Evolutionary conservation across 2,888 invertebrate genomes (phyloP).

Genomic region (Sarcophaga subvicina): DNA sequence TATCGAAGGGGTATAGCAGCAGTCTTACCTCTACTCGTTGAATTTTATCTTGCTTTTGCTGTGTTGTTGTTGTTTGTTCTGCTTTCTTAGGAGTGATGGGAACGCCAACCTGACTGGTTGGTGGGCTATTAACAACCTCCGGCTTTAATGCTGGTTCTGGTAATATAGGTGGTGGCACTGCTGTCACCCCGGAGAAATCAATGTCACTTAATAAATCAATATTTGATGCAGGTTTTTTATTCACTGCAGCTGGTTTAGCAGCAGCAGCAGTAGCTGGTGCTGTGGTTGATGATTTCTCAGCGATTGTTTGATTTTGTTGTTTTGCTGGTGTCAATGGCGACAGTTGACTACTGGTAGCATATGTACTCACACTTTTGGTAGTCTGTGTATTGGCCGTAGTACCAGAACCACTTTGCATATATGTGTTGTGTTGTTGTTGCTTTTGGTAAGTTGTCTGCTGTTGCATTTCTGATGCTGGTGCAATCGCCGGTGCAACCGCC

Average conservation of each 20-base stretch:
- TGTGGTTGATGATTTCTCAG: slow-evolving; percentile 47
- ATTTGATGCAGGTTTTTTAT: slow-evolving; percentile 81
- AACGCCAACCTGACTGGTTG: slow-evolving; percentile 70
- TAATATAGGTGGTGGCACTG: slow-evolving; percentile 75
- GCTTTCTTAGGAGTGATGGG: slow-evolving; percentile 31
- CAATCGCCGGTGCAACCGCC: neutral
- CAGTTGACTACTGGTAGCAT: slow-evolving; percentile 73
- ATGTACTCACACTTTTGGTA: slow-evolving; percentile 77
- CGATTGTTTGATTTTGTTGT: slow-evolving; percentile 16
- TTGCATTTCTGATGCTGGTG: slow-evolving; percentile 18
- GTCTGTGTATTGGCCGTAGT: slow-evolving; percentile 79
- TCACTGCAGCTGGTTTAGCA: slow-evolving; percentile 34
- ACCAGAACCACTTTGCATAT: slow-evolving; percentile 79
- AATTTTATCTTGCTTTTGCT: slow-evolving; percentile 42
- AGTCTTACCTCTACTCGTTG: slow-evolving; percentile 58
- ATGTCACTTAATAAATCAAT: slow-evolving; percentile 90
- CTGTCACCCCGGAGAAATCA: slow-evolving; percentile 84
- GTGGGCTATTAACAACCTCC: slow-evolving; percentile 73
- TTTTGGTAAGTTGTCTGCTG: slow-evolving; percentile 60
- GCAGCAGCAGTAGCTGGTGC: slow-evolving; percentile 56
- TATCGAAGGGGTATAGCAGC: neutral
- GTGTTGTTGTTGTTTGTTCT: slow-evolving; percentile 1
- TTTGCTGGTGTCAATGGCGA: slow-evolving; percentile 62
- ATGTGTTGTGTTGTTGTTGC: slow-evolving; percentile 73
- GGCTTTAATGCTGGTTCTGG: slow-evolving; percentile 78